Conservation (phyloP, 1,140 invertebrate species). For the Leptopilina boulardi region DNA sequence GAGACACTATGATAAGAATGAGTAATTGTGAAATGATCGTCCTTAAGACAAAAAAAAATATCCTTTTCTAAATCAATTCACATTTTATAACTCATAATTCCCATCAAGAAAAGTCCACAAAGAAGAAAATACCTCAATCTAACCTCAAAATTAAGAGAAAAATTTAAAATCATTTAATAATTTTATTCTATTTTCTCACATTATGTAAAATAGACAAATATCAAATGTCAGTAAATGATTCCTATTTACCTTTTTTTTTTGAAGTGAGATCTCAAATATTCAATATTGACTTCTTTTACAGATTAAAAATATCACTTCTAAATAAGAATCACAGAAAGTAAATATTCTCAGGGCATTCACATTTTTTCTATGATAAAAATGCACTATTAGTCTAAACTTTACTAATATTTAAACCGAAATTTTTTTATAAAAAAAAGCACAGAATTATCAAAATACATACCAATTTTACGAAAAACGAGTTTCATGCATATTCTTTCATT, state of each 20-base stretch:
- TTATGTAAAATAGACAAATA: neutral
- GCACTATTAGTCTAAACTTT: neutral
- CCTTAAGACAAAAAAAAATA: neutral
- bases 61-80: neutral
- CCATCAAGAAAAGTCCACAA: too few species aligned
- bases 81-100: neutral
- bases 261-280: constrained; percentile 9
- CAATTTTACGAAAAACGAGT: too few species aligned
- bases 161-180: too few species aligned
- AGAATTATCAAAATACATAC: neutral
- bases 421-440: neutral
- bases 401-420: neutral
- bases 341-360: neutral
- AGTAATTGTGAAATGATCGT: constrained; percentile 26
- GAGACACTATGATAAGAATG: constrained; percentile 23
- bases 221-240: constrained; percentile 1
- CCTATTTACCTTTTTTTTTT: neutral
- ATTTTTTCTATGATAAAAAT: neutral
- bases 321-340: neutral
- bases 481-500: neutral
- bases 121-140: neutral
- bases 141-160: neutral
- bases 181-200: neutral
- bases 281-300: neutral
- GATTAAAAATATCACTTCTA: neutral